These are phyloP conservation scores for Motacilla alba DNA, from an alignment of 2,113 vertebrate species.

Conservation along the genomic window DNA sequence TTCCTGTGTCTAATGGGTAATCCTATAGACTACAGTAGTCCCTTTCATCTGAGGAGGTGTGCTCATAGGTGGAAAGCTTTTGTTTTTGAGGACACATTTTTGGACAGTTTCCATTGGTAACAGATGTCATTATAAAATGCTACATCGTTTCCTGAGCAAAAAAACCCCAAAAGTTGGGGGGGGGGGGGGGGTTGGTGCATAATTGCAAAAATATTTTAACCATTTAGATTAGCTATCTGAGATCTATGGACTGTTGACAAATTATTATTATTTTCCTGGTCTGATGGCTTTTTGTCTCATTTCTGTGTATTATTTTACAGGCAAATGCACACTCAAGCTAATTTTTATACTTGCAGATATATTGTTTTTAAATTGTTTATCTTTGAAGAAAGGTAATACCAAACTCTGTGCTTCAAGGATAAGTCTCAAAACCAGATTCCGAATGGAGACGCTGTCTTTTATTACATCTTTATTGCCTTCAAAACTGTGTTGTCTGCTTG, in stretches of 20 bases:
- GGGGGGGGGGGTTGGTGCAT: rapidly evolving
- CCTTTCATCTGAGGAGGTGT: not conserved
- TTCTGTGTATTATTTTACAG: not conserved
- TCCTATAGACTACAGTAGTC: not conserved
- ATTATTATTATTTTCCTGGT: not conserved
- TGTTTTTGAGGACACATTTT: not conserved
- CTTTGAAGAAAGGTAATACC: not conserved
- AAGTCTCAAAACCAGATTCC: not conserved
- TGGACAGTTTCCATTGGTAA: not conserved
- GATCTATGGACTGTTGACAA: not conserved
- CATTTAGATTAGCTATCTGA: not conserved
- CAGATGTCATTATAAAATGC: not conserved
- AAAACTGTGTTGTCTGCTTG: not conserved
- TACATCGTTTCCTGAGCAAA: not conserved
- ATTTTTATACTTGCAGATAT: not conserved
- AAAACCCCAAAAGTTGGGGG: not conserved
- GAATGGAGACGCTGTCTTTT: not conserved
- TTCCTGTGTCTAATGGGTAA: not conserved
- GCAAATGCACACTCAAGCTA: not conserved
- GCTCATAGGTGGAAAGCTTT: not conserved
- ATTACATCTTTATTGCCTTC: not conserved
- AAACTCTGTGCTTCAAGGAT: not conserved
- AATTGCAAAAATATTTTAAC: not conserved
- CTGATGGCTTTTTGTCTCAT: not conserved
- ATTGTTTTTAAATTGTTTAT: not conserved